Base-by-base conservation (phyloP, 2,113 vertebrate species). In the Stercorarius parasiticus region DNA sequence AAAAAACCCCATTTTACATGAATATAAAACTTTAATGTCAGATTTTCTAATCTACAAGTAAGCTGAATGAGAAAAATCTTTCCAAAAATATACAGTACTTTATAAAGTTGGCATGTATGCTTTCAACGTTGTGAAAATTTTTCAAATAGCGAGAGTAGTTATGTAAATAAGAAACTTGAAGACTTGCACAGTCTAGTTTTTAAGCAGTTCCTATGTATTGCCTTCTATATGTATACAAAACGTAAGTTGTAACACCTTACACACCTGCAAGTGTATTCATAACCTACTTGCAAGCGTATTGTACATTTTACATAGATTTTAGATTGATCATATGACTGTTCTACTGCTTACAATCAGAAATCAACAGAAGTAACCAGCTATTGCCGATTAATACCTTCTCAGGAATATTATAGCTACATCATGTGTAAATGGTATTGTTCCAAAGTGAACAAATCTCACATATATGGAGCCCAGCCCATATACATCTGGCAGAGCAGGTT, bases 401-500 rank as follows among this genome's bases (percentile, higher is more conserved):
- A 70, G 29, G 45, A 69, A 16, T 13, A 78, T 69, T 67, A 61
- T 0, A 82, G 29, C 43, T 74, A 30, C 25, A 84, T 23, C 22
- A 50, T n/a, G 50, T 67, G 56, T 25, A 26, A 82, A 81, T 32
- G 15, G 18, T 53, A 38, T 19, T 2, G 1, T 50, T 82, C 61
- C 66, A 55, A 79, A 79, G 27, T 6, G 30, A 93, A 76, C 7
- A 25, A 14, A 50, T 38, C 84, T 98, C 97, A 99, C 97, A 99
- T 99, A 93, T 99, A 99, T 14, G 99, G 99, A 36, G 99, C 99
- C 99, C 99, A 99, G 61, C 99, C 99, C 95, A 99, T 98, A 87
- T 99, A 99, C 99, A 99, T 99, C 94, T 99, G 99, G 96, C 99
- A 99, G 26, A 99, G 98, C 94, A 99, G 97, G 62, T 99, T 99